These are phyloP conservation scores for Aporophyla lueneburgensis DNA, from an alignment of 2,888 invertebrate species.

Conservation along the genomic window DNA sequence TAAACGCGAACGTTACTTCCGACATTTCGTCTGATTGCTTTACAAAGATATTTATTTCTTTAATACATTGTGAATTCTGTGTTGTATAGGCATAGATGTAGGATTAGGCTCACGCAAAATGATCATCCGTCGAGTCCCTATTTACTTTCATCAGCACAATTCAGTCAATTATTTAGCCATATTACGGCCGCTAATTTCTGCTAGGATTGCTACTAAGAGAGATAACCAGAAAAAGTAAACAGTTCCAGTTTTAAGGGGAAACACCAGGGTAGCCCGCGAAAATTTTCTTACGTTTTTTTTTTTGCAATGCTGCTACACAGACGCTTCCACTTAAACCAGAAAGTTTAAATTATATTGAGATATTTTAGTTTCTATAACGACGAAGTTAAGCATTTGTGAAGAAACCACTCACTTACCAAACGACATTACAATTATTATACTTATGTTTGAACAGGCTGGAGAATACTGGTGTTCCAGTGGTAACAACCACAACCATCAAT, in stretches of 20 bases:
- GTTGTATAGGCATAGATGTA: not conserved
- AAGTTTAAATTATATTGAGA: not conserved
- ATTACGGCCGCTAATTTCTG: not conserved
- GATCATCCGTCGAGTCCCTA: conserved; percentile 32
- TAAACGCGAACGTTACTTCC: too few species aligned
- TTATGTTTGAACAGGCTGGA: not conserved
- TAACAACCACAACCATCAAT: not conserved
- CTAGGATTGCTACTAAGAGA: conserved; percentile 5
- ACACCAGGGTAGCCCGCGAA: too few species aligned
- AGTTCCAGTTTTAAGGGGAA: too few species aligned
- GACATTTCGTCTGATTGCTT: conserved; percentile 15
- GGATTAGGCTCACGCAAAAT: not conserved
- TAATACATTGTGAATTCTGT: conserved; percentile 1
- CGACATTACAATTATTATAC: conserved; percentile 6
- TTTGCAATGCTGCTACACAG: too few species aligned
- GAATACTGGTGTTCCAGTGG: not conserved
- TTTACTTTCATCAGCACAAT: conserved; percentile 6
- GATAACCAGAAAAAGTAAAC: not conserved
- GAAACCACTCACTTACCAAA: not conserved
- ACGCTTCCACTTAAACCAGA: too few species aligned
- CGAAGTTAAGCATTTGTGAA: not conserved
- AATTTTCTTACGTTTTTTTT: too few species aligned
- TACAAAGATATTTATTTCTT: conserved; percentile 24
- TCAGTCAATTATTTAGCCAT: too few species aligned
- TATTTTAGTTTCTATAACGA: not conserved